phyloP scores from a whole-genome alignment of 2,888 invertebrate species.

The Leptothorax acervorum region DNA sequence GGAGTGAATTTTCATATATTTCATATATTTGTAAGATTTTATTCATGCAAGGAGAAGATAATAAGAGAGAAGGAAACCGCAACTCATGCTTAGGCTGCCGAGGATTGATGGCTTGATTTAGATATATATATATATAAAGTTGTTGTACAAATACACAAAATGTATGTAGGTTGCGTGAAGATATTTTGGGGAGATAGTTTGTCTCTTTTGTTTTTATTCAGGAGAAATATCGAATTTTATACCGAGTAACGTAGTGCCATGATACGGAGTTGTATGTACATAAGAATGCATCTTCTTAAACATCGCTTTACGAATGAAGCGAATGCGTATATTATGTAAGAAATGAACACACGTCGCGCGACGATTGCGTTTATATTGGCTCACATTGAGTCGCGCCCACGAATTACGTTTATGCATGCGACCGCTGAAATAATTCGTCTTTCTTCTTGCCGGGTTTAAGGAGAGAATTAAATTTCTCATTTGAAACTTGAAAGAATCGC shows the following conservation, averaged over 20 bases:
- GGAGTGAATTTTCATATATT: neutral
- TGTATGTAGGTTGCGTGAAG: slow-evolving; percentile 1
- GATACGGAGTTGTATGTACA: slow-evolving; percentile 74
- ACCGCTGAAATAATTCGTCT: slow-evolving; percentile 1
- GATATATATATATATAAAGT: neutral
- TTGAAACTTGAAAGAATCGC: neutral
- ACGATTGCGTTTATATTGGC: slow-evolving; percentile 72
- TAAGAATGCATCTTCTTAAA: slow-evolving; percentile 59
- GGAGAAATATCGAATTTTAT: slow-evolving; percentile 67
- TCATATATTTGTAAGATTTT: slow-evolving; percentile 5
- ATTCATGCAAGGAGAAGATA: neutral
- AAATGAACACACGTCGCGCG: neutral
- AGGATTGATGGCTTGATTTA: slow-evolving; percentile 19
- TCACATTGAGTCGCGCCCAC: slow-evolving; percentile 79
- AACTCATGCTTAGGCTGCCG: neutral
- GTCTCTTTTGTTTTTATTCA: slow-evolving; percentile 58
- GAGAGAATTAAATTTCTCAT: neutral
- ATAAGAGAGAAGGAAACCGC: neutral
- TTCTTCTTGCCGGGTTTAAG: neutral
- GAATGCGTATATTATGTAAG: slow-evolving; percentile 28
- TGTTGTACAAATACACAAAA: slow-evolving; percentile 42
- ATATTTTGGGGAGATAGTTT: slow-evolving; percentile 1
- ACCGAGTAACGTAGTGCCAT: slow-evolving; percentile 80
- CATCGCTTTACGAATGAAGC: slow-evolving; percentile 36
- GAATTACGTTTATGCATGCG: slow-evolving; percentile 36